Evolutionary conservation across 2,113 vertebrate species (phyloP), one percentile per base, ranked within the genome.

Genomic region (Misgurnus anguillicaudatus): DNA sequence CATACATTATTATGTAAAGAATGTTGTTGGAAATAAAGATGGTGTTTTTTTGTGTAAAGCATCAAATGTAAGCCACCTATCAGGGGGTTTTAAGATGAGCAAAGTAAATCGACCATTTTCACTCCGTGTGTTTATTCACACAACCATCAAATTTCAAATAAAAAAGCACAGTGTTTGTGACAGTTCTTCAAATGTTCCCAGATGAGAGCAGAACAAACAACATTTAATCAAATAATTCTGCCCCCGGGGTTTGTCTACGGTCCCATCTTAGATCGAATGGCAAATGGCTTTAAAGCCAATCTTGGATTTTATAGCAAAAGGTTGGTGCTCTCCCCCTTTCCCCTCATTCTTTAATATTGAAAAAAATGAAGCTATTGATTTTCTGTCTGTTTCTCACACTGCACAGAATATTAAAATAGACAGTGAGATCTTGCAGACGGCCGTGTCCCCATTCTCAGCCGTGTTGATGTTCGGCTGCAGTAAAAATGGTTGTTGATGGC

Each of bases 281-380:
- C 84, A 87, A 85, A 87, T 83, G 79, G 81, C 60, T 87, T 83
- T 85, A 82, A 85, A 86, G 72, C 80, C 82, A 86, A 83, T 88
- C 80, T 88, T 68, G 57, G 68, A 77, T 87, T 87, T 87, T 86
- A 87, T 86, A 78, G 84, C 63, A 60, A 83, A 80, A 74, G 84
- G 78, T 84, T 83, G 83, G 65, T 75, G 80, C 81, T 85, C 82
- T 83, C 80, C 81, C 75, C 80, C 82, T 81, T 86, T 84, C 81
- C 83, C 74, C 68, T 79, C 81, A 81, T 78, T 87, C 83, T 89
- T 81, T 90, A 87, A 90, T 88, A 90, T 89, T 84, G 80, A 85
- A 83, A 85, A 86, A 91, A 88, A 90, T 89, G 85, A 88, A 87
- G 81, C 2, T 62, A 91, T 92, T 80, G 91, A 92, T 91, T 90